Evolutionary conservation across 2,113 vertebrate species (phyloP), one percentile per base, ranked within the genome.

Genomic region (Gambusia holbrooki): DNA sequence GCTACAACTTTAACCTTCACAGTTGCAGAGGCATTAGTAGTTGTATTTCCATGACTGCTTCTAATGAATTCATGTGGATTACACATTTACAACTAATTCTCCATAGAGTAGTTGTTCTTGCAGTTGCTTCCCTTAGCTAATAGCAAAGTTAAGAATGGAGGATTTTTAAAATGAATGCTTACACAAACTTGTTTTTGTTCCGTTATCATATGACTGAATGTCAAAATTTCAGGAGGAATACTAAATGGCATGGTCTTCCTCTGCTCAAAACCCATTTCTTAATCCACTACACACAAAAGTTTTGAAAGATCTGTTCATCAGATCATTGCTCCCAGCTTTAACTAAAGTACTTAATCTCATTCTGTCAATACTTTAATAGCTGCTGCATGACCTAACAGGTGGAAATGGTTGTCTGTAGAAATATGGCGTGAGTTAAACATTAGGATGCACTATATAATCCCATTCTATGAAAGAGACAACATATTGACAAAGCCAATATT

Each of bases 281-380:
- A 37, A 73, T 82, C 74, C 77, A 76, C 48, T 29, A 12, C 62
- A 82, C 54, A 29, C 32, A 27, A 54, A 62, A 54, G 28, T 80
- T 84, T 67, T 28, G 29, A 35, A 11, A 71, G 72, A 80, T 35
- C 13, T 73, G 30, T 82, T 74, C 60, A 79, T 91, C 73, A 81
- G 73, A 88, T 87, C 84, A 90, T 92, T 87, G 71, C 73, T 83
- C 17, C 0, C 17, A 65, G 80, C 70, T 82, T 83, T 83, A 66
- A 62, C 65, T 54, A n/a, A 66, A 85, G 73, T 77, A 81, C 71
- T 63, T 9, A 65, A 68, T 80, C 77, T 82, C 66, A 30, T 4
- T 48, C 63, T 66, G 62, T 87, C 78, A 19, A 87, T 85, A 73
- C 7, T 8, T 63, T 85, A 83, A 79, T 27, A 30, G 79, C 42